A percentile compares a stretch with the other conserved stretches of the same genome.
These are phyloP conservation scores for Neotoma lepida DNA, from an alignment of 2,113 vertebrate genomes.

Conservation along the genomic window DNA sequence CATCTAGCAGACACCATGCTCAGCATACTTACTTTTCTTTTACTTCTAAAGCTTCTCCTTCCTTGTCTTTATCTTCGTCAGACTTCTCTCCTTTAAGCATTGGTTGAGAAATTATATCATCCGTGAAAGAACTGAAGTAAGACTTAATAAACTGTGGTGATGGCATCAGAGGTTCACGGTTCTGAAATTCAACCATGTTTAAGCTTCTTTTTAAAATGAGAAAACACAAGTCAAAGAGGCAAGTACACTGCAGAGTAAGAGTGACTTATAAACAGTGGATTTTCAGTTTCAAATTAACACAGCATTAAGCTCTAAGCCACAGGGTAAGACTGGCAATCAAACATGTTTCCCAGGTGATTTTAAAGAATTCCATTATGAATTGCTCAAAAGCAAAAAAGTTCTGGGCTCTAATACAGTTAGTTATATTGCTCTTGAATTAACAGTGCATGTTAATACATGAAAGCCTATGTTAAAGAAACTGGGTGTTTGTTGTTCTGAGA, in stretches of 20 bases:
- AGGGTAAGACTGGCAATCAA: neutral
- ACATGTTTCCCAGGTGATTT: slow-evolving; percentile 13
- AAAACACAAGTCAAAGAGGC: slow-evolving; percentile 44
- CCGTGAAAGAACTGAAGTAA: slow-evolving; percentile 99
- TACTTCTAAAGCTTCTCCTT: slow-evolving; percentile 95
- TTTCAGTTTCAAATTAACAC: slow-evolving; percentile 35
- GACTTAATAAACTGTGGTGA: slow-evolving; percentile 99
- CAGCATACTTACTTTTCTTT: slow-evolving; percentile 90
- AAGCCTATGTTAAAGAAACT: neutral
- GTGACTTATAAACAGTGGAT: slow-evolving; percentile 28
- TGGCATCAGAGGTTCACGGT: slow-evolving; percentile 98
- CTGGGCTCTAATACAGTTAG: neutral
- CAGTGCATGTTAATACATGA: neutral
- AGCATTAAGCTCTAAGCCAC: slow-evolving; percentile 18
- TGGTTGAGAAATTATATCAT: slow-evolving; percentile 98
- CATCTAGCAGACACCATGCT: neutral
- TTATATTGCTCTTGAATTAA: neutral
- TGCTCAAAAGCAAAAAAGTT: neutral
- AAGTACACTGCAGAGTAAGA: slow-evolving; percentile 1
- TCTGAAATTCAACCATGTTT: slow-evolving; percentile 86
- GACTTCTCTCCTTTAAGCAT: slow-evolving; percentile 98
- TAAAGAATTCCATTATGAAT: slow-evolving; percentile 6
- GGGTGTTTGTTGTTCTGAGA: neutral
- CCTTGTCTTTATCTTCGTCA: slow-evolving; percentile 99
- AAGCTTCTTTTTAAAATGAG: slow-evolving; percentile 33